Evolutionary conservation across 2,113 vertebrate species (phyloP).

Genomic region (Ptilorrhoa leucosticta): DNA sequence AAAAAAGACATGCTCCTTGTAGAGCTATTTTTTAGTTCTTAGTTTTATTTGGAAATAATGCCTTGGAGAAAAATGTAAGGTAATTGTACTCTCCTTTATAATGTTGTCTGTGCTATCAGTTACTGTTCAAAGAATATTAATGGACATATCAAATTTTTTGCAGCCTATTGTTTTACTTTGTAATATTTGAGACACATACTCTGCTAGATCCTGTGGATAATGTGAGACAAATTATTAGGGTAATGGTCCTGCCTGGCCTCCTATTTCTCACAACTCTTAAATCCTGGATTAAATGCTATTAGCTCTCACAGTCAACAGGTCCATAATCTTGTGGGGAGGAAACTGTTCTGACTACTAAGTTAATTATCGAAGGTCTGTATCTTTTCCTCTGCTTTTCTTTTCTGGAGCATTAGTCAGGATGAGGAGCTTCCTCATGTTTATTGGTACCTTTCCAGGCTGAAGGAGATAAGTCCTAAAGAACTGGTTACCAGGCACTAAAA

Average conservation of each 20-base stretch:
- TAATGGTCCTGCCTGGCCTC: background rate
- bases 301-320: constrained; percentile 30
- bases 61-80: background rate
- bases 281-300: constrained; percentile 46
- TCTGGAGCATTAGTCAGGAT: constrained; percentile 55
- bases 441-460: constrained; percentile 29
- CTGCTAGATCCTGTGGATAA: background rate
- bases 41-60: background rate
- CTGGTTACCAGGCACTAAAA: background rate
- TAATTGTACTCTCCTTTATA: background rate
- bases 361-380: constrained; percentile 47
- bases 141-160: background rate
- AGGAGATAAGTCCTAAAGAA: constrained; percentile 13
- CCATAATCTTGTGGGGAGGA: constrained; percentile 30
- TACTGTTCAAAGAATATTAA: background rate
- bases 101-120: background rate
- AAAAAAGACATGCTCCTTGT: background rate
- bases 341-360: constrained; percentile 35
- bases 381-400: constrained; percentile 56
- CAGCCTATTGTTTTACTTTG: background rate
- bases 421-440: constrained; percentile 48
- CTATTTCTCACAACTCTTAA: constrained; percentile 22
- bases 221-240: background rate
- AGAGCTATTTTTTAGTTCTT: background rate
- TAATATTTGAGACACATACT: background rate